These are phyloP conservation scores for Mythimna albipuncta DNA, from an alignment of 2,888 invertebrate genomes.

Conservation along the genomic window DNA sequence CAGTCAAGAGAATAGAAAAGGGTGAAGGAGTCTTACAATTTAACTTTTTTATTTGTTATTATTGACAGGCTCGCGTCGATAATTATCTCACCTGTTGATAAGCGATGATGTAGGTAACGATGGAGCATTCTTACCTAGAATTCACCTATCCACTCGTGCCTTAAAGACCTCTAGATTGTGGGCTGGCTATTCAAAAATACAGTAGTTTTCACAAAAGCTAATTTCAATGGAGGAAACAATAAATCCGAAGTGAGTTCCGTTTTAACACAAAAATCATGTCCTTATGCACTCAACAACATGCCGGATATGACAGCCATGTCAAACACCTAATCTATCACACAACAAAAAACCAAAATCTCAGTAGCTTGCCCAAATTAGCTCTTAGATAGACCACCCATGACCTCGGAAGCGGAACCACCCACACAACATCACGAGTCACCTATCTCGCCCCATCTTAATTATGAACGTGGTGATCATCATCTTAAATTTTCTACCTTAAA, in stretches of 20 bases:
- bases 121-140: too few species aligned
- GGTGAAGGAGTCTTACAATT: too few species aligned
- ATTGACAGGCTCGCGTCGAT: too few species aligned
- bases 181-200: background rate
- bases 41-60: too few species aligned
- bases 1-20: too few species aligned
- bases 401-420: constrained; percentile 89
- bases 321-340: constrained; percentile 72
- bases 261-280: constrained; percentile 29
- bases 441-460: constrained; percentile 88
- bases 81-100: too few species aligned
- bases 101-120: too few species aligned
- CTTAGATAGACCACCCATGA: constrained; percentile 82
- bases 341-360: constrained; percentile 60
- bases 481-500: constrained; percentile 90
- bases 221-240: too few species aligned
- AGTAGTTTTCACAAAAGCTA: too few species aligned
- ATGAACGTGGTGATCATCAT: constrained; percentile 90
- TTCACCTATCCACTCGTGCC: too few species aligned
- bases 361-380: constrained; percentile 74
- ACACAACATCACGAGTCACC: constrained; percentile 85
- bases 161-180: background rate
- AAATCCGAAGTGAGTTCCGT: constrained; percentile 14
- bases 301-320: constrained; percentile 57
- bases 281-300: constrained; percentile 50